phyloP scores from a whole-genome alignment of 2,797 vertebrate species.

The Trichosurus vulpecula region DNA sequence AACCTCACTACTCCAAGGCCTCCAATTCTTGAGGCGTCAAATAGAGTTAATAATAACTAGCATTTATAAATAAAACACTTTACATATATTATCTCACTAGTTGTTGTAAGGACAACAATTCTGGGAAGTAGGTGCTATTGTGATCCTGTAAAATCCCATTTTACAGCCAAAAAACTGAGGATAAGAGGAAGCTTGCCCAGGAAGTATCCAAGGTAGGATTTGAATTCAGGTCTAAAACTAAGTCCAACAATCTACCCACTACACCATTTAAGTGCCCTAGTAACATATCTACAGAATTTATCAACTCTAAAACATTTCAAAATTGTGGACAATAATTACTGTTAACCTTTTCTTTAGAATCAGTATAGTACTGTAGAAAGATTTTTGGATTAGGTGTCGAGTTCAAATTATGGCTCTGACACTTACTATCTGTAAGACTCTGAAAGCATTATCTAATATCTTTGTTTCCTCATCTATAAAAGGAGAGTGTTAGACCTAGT shows the following conservation, averaged over 20 bases:
- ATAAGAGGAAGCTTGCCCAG: not conserved
- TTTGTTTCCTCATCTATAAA: not conserved
- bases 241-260: not conserved
- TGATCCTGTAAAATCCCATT: not conserved
- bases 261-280: not conserved
- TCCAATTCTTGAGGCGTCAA: not conserved
- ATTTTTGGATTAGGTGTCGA: not conserved
- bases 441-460: not conserved
- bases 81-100: not conserved
- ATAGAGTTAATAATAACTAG: not conserved
- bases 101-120: not conserved
- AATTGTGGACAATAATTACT: not conserved
- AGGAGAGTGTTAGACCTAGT: not conserved
- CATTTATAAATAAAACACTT: not conserved
- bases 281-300: not conserved
- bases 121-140: not conserved
- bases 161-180: not conserved
- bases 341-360: not conserved
- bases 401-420: not conserved
- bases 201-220: not conserved
- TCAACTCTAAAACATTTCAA: not conserved
- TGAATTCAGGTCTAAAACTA: not conserved
- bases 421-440: not conserved
- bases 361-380: not conserved
- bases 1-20: not conserved